Conservation (phyloP, 2,888 invertebrate genomes). For the Heliconius hortense region DNA sequence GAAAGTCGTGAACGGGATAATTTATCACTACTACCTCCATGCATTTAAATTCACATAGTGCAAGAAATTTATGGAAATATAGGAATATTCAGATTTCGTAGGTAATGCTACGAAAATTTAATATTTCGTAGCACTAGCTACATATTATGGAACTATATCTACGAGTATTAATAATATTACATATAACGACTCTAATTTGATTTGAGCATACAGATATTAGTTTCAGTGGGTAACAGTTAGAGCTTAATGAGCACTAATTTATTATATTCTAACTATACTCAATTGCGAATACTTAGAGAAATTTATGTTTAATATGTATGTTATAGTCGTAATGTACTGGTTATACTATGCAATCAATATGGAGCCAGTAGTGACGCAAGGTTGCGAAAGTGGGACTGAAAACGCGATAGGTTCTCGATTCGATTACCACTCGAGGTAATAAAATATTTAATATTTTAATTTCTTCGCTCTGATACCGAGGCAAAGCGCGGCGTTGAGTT, state of each 20-base stretch:
- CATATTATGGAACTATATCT: neutral
- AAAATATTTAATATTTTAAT: neutral
- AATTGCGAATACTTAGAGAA: neutral
- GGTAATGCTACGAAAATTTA: neutral
- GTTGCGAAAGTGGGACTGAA: neutral
- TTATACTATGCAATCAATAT: too few species aligned
- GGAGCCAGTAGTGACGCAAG: too few species aligned
- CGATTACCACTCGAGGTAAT: neutral
- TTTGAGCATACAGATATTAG: slow-evolving; percentile 15
- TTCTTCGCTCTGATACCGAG: neutral
- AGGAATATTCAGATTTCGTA: neutral
- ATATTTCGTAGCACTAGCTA: slow-evolving; percentile 1
- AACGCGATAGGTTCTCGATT: neutral
- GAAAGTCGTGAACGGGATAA: neutral
- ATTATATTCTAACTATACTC: neutral
- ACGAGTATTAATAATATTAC: slow-evolving; percentile 17
- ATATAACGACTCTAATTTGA: slow-evolving; percentile 14
- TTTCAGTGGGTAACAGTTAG: slow-evolving; percentile 12
- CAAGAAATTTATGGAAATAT: neutral
- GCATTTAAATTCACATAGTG: neutral
- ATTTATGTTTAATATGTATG: neutral
- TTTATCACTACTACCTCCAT: neutral
- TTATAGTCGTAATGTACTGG: neutral
- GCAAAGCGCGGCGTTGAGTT: neutral
- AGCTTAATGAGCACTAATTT: slow-evolving; percentile 16